These are phyloP conservation scores for Caenorhabditis sp. DNA, from an alignment of 2,888 invertebrate species.

Conservation along the genomic window DNA sequence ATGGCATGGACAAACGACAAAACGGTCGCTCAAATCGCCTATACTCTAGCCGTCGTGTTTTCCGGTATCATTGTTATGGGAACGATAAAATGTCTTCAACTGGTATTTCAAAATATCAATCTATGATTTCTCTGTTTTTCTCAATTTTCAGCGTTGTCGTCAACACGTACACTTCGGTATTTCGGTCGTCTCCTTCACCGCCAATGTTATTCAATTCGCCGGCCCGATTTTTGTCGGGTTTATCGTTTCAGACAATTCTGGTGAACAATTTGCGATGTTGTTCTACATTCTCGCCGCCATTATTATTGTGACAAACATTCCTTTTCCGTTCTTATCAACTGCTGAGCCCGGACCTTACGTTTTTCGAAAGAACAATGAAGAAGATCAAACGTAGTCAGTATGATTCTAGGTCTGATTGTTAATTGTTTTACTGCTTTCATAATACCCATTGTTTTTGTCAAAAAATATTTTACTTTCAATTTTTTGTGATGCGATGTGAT, in stretches of 20 bases:
- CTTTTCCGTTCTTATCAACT: conserved; percentile 16
- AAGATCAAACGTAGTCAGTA: no score
- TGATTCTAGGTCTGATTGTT: no score
- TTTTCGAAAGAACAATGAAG: no score
- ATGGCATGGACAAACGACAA: conserved; percentile 29
- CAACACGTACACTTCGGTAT: conserved; percentile 35
- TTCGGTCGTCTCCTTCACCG: conserved; percentile 21
- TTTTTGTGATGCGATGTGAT: no score
- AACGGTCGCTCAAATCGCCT: conserved; percentile 36
- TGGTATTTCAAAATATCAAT: conserved; percentile 19
- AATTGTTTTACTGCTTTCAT: no score
- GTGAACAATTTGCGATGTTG: conserved; percentile 13
- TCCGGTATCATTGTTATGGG: conserved; percentile 46
- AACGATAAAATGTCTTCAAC: conserved; percentile 34
- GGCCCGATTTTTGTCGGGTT: conserved; percentile 21
- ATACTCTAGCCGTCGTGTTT: conserved; percentile 34
- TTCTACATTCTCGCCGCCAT: conserved; percentile 15
- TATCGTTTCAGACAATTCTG: conserved; percentile 24
- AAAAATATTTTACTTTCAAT: no score
- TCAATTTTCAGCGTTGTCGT: conserved; percentile 9
- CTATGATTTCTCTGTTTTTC: no score
- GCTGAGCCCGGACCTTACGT: conserved; percentile 23
- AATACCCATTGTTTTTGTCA: no score
- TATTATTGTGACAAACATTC: conserved; percentile 13
- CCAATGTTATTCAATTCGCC: conserved; percentile 18